Conservation (phyloP, 2,888 invertebrate genomes). For the Candidula unifasciata region DNA sequence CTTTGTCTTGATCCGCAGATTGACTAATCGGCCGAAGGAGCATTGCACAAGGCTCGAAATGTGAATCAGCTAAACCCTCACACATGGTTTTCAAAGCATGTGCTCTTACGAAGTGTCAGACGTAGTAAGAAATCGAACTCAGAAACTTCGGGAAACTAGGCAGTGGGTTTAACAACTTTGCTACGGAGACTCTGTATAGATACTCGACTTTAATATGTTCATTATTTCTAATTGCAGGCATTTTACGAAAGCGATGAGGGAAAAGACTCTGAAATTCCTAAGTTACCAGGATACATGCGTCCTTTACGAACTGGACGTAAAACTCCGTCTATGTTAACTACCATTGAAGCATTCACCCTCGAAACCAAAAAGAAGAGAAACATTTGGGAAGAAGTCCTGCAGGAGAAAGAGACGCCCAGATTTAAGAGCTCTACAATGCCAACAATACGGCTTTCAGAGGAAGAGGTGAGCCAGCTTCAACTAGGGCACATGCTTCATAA, state of each 20-base stretch:
- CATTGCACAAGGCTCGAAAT: too few relatives aligned
- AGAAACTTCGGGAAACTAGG: too few relatives aligned
- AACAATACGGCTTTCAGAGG: slow-evolving; percentile 58
- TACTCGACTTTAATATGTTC: not conserved
- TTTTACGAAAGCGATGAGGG: not conserved
- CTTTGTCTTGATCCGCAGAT: too few relatives aligned
- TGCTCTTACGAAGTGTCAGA: too few relatives aligned
- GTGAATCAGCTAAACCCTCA: too few relatives aligned
- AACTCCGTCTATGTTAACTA: slow-evolving; percentile 67
- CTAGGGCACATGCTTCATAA: slow-evolving; percentile 40
- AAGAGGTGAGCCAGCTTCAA: slow-evolving; percentile 61
- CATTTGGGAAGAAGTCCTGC: slow-evolving; percentile 69
- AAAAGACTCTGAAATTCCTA: slow-evolving; percentile 50
- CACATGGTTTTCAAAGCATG: too few relatives aligned
- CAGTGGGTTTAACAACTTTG: too few relatives aligned
- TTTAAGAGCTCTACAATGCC: slow-evolving; percentile 68
- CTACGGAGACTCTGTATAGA: too few relatives aligned
- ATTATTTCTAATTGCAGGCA: not conserved
- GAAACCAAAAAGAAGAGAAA: slow-evolving; percentile 67
- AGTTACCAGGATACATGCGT: slow-evolving; percentile 68
- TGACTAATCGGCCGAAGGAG: too few relatives aligned
- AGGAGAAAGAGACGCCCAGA: slow-evolving; percentile 59
- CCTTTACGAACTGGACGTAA: slow-evolving; percentile 60
- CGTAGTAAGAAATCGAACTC: too few relatives aligned
- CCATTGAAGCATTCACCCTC: slow-evolving; percentile 71